Base-by-base conservation (phyloP, 1,140 invertebrate species). In the Zelostemma sp. region DNA sequence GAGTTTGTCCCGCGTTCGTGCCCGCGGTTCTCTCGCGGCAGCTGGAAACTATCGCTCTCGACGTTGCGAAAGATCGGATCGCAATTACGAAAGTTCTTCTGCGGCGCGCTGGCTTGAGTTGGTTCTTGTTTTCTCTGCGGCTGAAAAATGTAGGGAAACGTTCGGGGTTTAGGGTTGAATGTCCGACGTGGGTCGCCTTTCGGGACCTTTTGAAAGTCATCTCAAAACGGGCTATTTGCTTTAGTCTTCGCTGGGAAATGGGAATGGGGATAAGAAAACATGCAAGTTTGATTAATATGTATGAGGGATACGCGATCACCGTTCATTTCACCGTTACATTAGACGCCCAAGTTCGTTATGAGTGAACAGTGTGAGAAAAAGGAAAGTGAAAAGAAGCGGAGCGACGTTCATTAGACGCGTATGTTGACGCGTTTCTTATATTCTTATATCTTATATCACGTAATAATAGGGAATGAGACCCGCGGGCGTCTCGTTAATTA, bases 61-160 rank as follows among this genome's bases (percentile, higher is more conserved):
- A 9, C 31, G 51, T 69, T 69, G 67, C 61, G 61, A 69, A 64
- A 69, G 54, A 47, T 51, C 56, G 58, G 57, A 57, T 60, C 47
- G 47, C 8, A 28, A 57, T 69, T 69, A 57, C 56, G 61, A 69
- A 64, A 69, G 43, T 33, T 40, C 56, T 57, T 62, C 51, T 41
- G 53, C 55, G 51, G 33, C 21, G 21, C 21, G 3, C 21, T n/a
- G n/a, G n/a, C n/a, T 28, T 8, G 25, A 28, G 3, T 8, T 8
- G 25, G 25, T 28, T 28, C 3, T 35, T n/a, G 6, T 35, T 35
- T 35, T 6, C 8, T 8, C 16, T 1, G 43, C 17, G 9, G 25
- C 8, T 46, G 6, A 19, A 46, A 46, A 43, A 43, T 17, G 2
- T 40, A 2, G 2, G 11, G n/a, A 40, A 40, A 40, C 35, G 14